phyloP scores from a whole-genome alignment of 2,113 vertebrate species.

The Vulpes ferrilata region DNA sequence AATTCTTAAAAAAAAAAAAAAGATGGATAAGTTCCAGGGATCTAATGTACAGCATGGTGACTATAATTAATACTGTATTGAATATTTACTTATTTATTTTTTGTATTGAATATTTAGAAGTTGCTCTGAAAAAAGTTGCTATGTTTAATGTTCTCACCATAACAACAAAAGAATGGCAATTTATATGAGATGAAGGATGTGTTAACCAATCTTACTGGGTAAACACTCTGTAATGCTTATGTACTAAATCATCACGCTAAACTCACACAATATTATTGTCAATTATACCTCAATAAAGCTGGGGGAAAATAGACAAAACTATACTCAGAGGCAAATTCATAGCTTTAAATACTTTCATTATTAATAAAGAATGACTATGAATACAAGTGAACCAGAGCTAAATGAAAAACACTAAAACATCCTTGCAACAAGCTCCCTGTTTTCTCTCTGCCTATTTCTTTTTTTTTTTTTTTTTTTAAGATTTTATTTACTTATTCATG shows the following conservation, averaged over 20 bases:
- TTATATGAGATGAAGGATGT: background rate
- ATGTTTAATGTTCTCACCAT: background rate
- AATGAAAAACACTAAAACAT: background rate
- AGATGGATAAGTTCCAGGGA: background rate
- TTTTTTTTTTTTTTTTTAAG: too few species aligned
- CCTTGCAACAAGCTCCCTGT: background rate
- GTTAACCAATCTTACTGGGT: background rate
- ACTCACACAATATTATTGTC: background rate
- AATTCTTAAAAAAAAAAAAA: too few species aligned
- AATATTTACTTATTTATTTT: background rate
- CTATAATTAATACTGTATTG: background rate
- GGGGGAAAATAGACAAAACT: background rate
- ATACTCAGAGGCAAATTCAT: conserved; percentile 2
- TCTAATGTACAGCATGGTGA: background rate
- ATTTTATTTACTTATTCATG: too few species aligned
- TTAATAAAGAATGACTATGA: background rate
- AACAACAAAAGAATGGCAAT: background rate
- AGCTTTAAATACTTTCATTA: background rate
- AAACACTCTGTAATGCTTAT: too few species aligned
- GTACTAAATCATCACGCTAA: background rate
- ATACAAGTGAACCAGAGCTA: background rate
- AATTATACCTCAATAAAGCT: background rate
- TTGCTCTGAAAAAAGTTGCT: background rate
- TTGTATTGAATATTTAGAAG: background rate
- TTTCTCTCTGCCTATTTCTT: background rate